Base-by-base conservation (phyloP, 2,888 invertebrate species). In the Nasonia oneida region DNA sequence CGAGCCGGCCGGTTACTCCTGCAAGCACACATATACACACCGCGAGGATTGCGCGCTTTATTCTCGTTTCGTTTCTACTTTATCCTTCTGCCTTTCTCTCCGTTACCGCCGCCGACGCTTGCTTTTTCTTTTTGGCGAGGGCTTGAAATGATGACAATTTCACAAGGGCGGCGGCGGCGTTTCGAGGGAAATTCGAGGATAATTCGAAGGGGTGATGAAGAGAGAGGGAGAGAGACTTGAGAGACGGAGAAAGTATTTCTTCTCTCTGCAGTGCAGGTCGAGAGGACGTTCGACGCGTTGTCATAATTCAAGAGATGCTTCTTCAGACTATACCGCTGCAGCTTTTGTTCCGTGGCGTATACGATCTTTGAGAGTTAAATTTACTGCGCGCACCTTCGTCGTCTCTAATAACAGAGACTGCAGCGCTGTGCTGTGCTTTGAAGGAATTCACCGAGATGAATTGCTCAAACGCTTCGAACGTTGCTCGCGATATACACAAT, bases 121-220 rank as follows among this genome's bases (percentile, higher is more conserved):
- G 61, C 75, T 73, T 71, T 61, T 76, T 81, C 78, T 81, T 74
- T 37, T 23, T 78, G 78, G 71, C 64, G 50, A 23, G 53, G 61
- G 57, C n/a, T 47, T n/a, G 81, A n/a, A 78, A 81, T 50, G 81
- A 85, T 78, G 85, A 81, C 73, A 73, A 81, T 81, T 85, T 81
- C 78, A 71, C 57, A 57, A 78, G 67, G 70, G 3, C 29, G 67
- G 0, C 33, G 70, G 3, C 29, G 67, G 3, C 33, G 29, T 67
- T 67, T 14, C 47, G 15, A 29, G 57, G 76, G 15, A 57, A 76
- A 76, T 76, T 76, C 18, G 53, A 76, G 37, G 76, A 76, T 83
- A 74, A 86, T 86, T 86, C 47, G 73, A 82, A n/a, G 74, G 42
- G 70, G 39, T 79, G 78, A 79, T 77, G 37, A 42, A 70, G 10